Evolutionary conservation across 2,113 vertebrate genomes (phyloP), one percentile per base, ranked within the genome.

Genomic region (Ceratotherium simum): DNA sequence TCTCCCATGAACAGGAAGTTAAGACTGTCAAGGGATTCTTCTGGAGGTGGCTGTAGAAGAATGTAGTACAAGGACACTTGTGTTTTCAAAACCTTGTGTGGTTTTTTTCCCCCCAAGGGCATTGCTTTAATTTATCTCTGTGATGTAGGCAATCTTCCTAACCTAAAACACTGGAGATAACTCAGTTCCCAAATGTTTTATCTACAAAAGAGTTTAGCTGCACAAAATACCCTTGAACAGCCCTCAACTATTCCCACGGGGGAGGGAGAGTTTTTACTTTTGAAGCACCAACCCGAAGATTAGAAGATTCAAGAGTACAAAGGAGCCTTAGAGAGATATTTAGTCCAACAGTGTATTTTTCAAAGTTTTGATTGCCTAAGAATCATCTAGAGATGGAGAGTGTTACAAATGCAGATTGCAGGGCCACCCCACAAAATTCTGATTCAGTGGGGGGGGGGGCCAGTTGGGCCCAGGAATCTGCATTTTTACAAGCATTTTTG

Each of bases 91-190:
- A 79, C 64, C 14, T 27, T 79, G 54, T 23, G 21, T 75, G 64
- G 25, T 64, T 54, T 3, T 14, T 42, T 3, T 2, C 2, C 13
- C 8, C 23, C 54, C 69, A 93, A 84, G 56, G 79, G n/a, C 39
- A 51, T 33, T 70, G 18, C 83, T 95, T 46, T 90, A 42, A 87
- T 88, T 96, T 96, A 87, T 95, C 86, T 93, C 56, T 79, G 78
- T 23, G 9, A 48, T 75, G 21, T 42, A 79, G 42, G 67, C 25
- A 82, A 69, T 72, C 64, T 85, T 95, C 64, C 29, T 85, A 97
- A 93, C 14, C 33, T 87, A 70, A 67, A 91, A 36, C 67, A 75
- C 62, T 90, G 29, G 46, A 70, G 18, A 95, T 93, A 72, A 83
- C 39, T 56, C 82, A 25, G n/a, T n/a, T 95, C 65, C 27, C 80